A percentile compares a stretch with the other conserved stretches of the same genome.
Evolutionary conservation across 2,797 vertebrate genomes (phyloP).

Genomic region (Selene dorsalis): DNA sequence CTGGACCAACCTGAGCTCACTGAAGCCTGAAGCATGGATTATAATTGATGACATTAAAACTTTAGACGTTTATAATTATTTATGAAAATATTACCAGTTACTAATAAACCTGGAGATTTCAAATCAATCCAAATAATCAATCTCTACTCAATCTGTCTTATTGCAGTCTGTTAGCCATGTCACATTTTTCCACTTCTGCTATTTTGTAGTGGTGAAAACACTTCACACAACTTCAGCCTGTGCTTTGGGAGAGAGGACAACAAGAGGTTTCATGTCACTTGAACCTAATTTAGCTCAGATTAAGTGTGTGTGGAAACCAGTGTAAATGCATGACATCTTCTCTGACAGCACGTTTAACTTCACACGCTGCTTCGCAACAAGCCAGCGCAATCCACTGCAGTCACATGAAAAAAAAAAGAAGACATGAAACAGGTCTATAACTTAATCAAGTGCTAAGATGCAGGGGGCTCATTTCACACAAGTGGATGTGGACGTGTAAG

Average conservation of each 20-base stretch:
- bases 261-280: background rate
- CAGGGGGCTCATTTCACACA: slow-evolving; percentile 17
- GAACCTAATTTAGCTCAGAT: background rate
- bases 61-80: background rate
- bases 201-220: background rate
- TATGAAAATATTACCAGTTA: too few relatives aligned
- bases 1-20: background rate
- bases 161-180: background rate
- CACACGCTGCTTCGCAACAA: background rate
- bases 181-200: background rate
- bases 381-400: slow-evolving; percentile 15
- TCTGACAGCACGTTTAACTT: slow-evolving; percentile 5
- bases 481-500: slow-evolving; percentile 21
- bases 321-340: background rate
- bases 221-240: background rate
- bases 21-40: background rate
- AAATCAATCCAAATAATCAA: too few relatives aligned
- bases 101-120: too few relatives aligned
- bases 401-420: slow-evolving; percentile 2
- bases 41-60: background rate
- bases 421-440: slow-evolving; percentile 24
- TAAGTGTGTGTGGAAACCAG: background rate
- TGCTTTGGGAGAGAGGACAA: background rate
- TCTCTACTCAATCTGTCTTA: too few relatives aligned
- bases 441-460: slow-evolving; percentile 18